phyloP scores from a whole-genome alignment of 2,888 invertebrate genomes.

The Piscicola geometra region DNA sequence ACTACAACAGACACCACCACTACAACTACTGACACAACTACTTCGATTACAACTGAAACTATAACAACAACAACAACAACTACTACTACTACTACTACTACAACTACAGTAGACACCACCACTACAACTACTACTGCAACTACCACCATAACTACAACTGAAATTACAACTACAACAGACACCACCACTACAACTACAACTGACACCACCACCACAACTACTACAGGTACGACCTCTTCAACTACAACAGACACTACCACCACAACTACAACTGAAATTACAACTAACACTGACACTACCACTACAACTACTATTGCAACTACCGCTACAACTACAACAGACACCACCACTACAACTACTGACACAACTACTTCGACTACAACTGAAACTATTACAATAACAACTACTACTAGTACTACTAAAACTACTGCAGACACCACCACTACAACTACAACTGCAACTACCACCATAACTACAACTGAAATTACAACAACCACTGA shows the following conservation, averaged over 20 bases:
- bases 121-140: too few species aligned
- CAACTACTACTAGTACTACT: neutral
- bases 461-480: neutral
- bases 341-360: neutral
- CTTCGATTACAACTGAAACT: neutral
- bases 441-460: neutral
- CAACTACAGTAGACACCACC: neutral
- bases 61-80: neutral
- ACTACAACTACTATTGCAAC: neutral
- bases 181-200: neutral
- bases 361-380: too few species aligned
- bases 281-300: neutral
- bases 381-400: too few species aligned
- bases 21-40: neutral
- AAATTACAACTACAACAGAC: neutral
- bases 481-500: neutral
- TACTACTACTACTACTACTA: neutral
- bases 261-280: neutral
- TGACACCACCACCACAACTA: too few species aligned
- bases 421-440: too few species aligned
- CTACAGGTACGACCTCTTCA: too few species aligned
- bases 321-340: neutral
- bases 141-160: conserved; percentile 7
- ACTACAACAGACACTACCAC: neutral
- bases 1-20: too few species aligned